Conservation (phyloP, 2,888 invertebrate genomes). For the Tholera decimalis region DNA sequence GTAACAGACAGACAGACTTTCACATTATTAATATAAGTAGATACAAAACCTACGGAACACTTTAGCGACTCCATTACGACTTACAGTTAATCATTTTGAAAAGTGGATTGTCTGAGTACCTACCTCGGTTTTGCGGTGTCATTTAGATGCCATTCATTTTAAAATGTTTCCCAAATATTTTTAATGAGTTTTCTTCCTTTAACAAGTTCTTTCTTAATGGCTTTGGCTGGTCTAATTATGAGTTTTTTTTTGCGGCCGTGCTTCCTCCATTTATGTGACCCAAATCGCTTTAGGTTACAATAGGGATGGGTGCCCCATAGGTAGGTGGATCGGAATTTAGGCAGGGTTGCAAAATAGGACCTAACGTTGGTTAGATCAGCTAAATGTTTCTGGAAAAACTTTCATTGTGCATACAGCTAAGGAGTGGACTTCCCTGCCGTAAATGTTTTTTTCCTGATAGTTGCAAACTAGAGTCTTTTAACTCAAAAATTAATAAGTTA, state of each 20-base stretch:
- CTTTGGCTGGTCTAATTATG: conserved; percentile 38
- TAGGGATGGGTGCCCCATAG: background rate
- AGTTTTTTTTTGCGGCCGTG: conserved; percentile 10
- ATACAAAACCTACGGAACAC: conserved; percentile 7
- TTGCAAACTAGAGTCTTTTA: too few relatives aligned
- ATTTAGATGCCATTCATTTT: conserved; percentile 55
- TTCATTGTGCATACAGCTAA: too few relatives aligned
- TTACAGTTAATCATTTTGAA: conserved; percentile 34
- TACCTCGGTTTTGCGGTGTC: conserved; percentile 31
- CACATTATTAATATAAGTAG: too few relatives aligned
- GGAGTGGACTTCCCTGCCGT: too few relatives aligned
- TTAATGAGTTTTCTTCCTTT: conserved; percentile 47
- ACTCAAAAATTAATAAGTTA: too few relatives aligned
- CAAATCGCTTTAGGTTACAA: conserved; percentile 20
- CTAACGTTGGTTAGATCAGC: too few relatives aligned
- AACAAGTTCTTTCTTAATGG: conserved; percentile 47
- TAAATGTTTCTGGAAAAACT: too few relatives aligned
- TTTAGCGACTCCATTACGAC: conserved; percentile 7
- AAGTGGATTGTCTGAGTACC: conserved; percentile 43
- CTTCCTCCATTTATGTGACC: conserved; percentile 18
- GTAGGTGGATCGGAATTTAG: too few relatives aligned
- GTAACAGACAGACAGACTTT: too few relatives aligned
- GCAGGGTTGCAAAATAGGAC: too few relatives aligned
- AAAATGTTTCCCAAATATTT: conserved; percentile 51
- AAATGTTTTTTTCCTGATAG: too few relatives aligned